Evolutionary conservation across 2,888 invertebrate genomes (phyloP).

Genomic region (Agonopterix heracliana): DNA sequence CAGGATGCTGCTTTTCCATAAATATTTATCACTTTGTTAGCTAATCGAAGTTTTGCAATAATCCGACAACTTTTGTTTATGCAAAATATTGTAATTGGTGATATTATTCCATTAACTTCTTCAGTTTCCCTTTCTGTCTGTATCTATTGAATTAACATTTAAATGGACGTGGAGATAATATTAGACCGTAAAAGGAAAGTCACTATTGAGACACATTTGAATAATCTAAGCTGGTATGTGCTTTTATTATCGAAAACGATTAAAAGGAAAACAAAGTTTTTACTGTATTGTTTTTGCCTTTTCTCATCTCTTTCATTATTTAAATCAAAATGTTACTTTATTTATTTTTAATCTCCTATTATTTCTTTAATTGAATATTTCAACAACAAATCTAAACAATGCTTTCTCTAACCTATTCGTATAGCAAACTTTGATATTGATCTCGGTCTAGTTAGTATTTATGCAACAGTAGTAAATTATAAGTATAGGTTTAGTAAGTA

Average conservation of each 20-base stretch:
- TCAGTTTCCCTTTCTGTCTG: slow-evolving; percentile 1
- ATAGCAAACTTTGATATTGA: slow-evolving; percentile 3
- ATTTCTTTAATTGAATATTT: slow-evolving; percentile 6
- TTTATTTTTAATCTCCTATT: neutral
- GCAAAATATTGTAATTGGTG: slow-evolving; percentile 20
- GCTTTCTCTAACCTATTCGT: too few relatives aligned
- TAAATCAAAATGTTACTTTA: too few relatives aligned
- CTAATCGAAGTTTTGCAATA: slow-evolving; percentile 9
- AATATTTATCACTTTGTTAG: slow-evolving; percentile 37
- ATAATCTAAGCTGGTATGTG: too few relatives aligned
- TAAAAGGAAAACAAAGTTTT: too few relatives aligned
- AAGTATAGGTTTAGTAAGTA: neutral
- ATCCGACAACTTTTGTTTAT: slow-evolving; percentile 18
- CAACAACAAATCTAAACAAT: neutral
- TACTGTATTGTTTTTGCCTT: too few relatives aligned
- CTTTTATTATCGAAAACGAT: too few relatives aligned
- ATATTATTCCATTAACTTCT: slow-evolving; percentile 7
- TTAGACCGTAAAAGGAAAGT: neutral
- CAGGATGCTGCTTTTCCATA: slow-evolving; percentile 23
- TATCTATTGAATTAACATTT: slow-evolving; percentile 1
- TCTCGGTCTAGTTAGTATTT: slow-evolving; percentile 10
- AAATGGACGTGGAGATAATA: neutral
- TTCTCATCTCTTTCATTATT: too few relatives aligned
- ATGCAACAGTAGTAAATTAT: neutral
- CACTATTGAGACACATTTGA: neutral